A percentile compares a stretch with the other conserved stretches of the same genome.
phyloP scores from a whole-genome alignment of 2,797 vertebrate species.

The Cirrhinus mrigala region DNA sequence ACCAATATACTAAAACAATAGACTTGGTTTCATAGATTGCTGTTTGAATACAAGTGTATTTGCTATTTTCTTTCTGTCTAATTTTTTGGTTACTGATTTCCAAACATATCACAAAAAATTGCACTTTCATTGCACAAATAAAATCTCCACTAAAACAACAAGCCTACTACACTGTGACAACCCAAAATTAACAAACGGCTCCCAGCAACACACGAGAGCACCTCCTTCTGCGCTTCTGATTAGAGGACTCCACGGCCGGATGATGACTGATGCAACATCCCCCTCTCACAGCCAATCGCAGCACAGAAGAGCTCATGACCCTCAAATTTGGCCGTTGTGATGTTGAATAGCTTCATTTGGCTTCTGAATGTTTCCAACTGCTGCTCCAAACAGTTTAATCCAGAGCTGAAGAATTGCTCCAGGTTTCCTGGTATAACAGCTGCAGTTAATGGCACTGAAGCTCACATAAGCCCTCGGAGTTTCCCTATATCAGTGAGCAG shows the following conservation, averaged over 20 bases:
- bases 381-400: constrained; percentile 51
- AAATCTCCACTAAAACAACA: background rate
- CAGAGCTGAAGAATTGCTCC: constrained; percentile 44
- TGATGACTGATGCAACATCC: background rate
- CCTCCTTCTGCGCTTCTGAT: background rate
- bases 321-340: constrained; percentile 32
- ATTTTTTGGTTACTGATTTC: background rate
- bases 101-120: background rate
- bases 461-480: constrained; percentile 50
- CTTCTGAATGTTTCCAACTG: constrained; percentile 31
- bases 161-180: background rate
- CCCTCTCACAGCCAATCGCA: constrained; percentile 10
- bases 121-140: background rate
- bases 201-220: constrained; percentile 6
- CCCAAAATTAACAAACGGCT: background rate
- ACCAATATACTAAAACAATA: background rate
- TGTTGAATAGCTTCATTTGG: constrained; percentile 41
- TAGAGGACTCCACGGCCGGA: background rate
- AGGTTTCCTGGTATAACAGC: constrained; percentile 48
- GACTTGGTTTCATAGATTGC: background rate
- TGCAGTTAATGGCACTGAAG: constrained; percentile 38
- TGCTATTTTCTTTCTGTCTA: background rate
- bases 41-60: background rate
- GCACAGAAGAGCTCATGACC: constrained; percentile 19
- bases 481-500: constrained; percentile 61